These are phyloP conservation scores for Carassius auratus DNA, from an alignment of 2,113 vertebrate species.

Conservation along the genomic window DNA sequence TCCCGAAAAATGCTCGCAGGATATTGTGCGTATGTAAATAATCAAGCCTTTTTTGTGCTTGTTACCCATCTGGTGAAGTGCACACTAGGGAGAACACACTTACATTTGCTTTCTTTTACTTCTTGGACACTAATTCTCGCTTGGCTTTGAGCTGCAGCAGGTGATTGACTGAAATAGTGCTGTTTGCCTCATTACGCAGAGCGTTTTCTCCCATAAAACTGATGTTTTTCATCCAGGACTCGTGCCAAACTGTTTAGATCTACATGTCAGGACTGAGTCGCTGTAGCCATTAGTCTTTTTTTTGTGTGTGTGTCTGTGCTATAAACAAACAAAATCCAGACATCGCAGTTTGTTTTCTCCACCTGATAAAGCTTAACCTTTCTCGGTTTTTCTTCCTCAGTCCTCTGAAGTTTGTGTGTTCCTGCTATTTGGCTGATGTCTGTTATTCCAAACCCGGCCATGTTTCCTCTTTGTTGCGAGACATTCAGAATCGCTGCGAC, in stretches of 20 bases:
- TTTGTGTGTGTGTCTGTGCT: neutral
- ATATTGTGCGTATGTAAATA: neutral
- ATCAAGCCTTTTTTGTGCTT: neutral
- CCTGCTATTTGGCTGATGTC: neutral
- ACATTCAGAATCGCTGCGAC: slow-evolving; percentile 33
- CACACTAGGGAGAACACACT: neutral
- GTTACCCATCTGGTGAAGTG: slow-evolving; percentile 8
- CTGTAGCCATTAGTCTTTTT: neutral
- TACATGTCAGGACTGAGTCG: neutral
- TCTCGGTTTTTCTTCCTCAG: neutral
- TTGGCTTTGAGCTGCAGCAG: neutral
- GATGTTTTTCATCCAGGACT: neutral
- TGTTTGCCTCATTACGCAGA: neutral
- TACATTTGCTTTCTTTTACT: slow-evolving; percentile 10
- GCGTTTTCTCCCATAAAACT: neutral
- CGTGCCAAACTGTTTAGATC: neutral
- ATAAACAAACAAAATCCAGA: neutral
- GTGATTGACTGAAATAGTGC: slow-evolving; percentile 4
- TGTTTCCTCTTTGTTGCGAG: neutral
- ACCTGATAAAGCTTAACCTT: neutral
- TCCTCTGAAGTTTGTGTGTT: neutral
- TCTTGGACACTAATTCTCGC: neutral
- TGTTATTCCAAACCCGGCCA: neutral
- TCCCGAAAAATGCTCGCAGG: neutral
- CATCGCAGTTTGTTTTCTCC: neutral